Conservation (phyloP, 2,113 vertebrate genomes). For the Laticauda laticaudata region DNA sequence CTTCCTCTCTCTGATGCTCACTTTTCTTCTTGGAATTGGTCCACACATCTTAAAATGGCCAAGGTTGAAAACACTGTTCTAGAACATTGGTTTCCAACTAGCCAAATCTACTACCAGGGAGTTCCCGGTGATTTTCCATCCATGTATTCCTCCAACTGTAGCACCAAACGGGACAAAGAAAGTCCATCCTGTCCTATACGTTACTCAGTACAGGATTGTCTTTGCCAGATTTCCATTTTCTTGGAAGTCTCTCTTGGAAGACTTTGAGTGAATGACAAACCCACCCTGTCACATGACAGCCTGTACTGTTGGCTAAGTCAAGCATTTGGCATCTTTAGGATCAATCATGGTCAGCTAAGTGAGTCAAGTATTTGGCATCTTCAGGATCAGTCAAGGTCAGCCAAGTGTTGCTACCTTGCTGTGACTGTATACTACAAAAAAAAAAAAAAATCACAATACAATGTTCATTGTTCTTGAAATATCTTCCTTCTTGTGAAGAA, state of each 20-base stretch:
- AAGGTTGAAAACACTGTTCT: not conserved
- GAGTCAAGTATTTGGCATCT: too few species aligned
- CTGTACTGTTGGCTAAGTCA: not conserved
- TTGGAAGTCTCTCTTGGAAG: not conserved
- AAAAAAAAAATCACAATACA: not conserved
- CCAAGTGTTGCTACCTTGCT: not conserved
- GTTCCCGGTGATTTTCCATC: not conserved
- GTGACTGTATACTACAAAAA: not conserved
- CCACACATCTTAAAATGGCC: too few species aligned
- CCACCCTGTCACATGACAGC: not conserved
- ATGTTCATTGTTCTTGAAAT: not conserved
- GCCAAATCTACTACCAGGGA: not conserved
- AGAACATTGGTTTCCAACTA: not conserved
- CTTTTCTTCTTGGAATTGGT: too few species aligned
- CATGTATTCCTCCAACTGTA: not conserved
- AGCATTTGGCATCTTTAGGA: not conserved
- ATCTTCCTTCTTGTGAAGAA: not conserved
- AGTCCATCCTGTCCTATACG: not conserved
- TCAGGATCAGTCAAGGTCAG: too few species aligned
- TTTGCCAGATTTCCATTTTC: not conserved
- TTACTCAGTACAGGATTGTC: not conserved
- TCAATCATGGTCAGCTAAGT: not conserved
- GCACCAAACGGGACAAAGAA: not conserved
- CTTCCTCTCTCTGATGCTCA: too few species aligned
- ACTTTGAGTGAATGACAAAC: not conserved